Evolutionary conservation across 2,888 invertebrate species (phyloP).

Genomic region (Odontomyia ornata): DNA sequence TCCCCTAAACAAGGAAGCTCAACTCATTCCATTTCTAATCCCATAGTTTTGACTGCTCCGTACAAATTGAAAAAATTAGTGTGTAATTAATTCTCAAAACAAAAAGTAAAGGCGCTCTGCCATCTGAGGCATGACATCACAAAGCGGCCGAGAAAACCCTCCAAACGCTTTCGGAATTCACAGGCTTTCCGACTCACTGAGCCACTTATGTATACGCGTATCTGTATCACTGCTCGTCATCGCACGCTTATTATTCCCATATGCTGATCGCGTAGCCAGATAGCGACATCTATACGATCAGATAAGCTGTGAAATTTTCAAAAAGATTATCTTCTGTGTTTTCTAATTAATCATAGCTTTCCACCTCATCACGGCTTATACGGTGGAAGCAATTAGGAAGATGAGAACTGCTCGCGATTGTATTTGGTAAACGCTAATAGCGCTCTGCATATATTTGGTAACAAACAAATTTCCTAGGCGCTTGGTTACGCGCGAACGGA

Average conservation of each 20-base stretch:
- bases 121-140: too few species aligned
- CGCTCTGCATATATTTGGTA: too few species aligned
- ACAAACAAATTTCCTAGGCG: too few species aligned
- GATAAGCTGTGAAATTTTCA: constrained; percentile 38
- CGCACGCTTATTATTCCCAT: constrained; percentile 13
- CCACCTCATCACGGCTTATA: constrained; percentile 34
- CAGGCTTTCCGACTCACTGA: not conserved
- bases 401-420: too few species aligned
- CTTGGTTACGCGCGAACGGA: too few species aligned
- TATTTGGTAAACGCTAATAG: too few species aligned
- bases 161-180: too few species aligned
- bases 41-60: too few species aligned
- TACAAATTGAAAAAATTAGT: too few species aligned
- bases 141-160: too few species aligned
- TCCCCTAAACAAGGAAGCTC: too few species aligned
- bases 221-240: constrained; percentile 4
- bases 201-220: not conserved
- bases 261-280: constrained; percentile 45
- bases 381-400: not conserved
- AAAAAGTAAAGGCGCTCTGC: not conserved
- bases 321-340: constrained; percentile 43
- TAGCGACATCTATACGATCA: constrained; percentile 31
- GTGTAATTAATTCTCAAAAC: not conserved
- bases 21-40: too few species aligned
- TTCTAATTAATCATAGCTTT: constrained; percentile 46